Conservation (phyloP, 2,113 vertebrate species). For the Eulemur rufifrons region DNA sequence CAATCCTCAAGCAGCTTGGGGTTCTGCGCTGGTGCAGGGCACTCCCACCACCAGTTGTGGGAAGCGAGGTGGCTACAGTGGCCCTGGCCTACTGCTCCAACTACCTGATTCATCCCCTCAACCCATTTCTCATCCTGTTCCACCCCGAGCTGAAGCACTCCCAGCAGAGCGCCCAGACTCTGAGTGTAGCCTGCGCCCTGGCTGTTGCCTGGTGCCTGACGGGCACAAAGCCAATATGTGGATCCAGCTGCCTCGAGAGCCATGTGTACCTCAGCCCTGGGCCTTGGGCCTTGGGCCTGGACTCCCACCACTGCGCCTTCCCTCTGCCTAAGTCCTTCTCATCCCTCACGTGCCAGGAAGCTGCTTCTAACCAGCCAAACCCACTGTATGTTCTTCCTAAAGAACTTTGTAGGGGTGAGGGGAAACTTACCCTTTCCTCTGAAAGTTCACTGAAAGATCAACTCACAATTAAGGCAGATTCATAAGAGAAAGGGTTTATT, state of each 20-base stretch:
- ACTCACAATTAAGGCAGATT: too few species aligned
- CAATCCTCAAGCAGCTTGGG: background rate
- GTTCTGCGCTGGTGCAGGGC: rapidly evolving
- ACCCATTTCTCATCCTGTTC: background rate
- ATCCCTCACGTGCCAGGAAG: background rate
- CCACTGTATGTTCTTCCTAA: background rate
- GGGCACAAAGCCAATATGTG: background rate
- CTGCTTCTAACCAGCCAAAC: background rate
- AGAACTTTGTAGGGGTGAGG: too few species aligned
- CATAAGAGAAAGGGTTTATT: too few species aligned
- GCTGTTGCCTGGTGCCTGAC: background rate
- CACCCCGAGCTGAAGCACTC: background rate
- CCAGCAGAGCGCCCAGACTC: too few species aligned
- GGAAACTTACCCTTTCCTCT: too few species aligned
- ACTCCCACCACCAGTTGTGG: background rate
- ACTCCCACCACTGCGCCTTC: background rate
- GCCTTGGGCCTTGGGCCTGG: background rate
- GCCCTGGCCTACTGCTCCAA: background rate
- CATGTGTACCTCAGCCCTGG: background rate
- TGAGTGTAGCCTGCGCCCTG: background rate
- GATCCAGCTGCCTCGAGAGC: background rate
- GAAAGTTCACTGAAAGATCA: too few species aligned
- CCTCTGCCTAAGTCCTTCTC: background rate
- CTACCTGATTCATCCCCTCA: background rate
- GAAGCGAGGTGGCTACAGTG: background rate